Evolutionary conservation across 1,140 invertebrate species (phyloP).

Genomic region (Coenobita brevimanus): DNA sequence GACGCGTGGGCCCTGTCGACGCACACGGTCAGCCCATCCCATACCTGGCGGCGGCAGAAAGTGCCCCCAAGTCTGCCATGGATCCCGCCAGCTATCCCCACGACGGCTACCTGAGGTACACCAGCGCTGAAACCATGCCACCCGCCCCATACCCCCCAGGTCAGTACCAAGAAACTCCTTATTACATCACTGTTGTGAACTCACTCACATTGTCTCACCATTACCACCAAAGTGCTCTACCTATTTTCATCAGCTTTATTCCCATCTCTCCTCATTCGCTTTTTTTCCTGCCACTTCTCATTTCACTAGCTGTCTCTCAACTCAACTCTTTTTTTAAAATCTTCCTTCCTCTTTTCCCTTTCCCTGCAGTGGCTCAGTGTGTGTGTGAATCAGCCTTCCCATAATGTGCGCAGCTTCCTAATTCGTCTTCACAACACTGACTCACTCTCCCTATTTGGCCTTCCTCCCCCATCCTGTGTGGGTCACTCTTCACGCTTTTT

Average conservation of each 20-base stretch:
- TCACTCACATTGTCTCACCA: too few relatives aligned
- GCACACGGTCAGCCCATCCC: constrained; percentile 72
- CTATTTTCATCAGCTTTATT: too few relatives aligned
- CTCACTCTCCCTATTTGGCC: neutral
- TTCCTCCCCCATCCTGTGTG: neutral
- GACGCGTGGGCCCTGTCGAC: constrained; percentile 72
- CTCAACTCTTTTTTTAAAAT: too few relatives aligned
- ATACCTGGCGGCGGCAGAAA: constrained; percentile 75
- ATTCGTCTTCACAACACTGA: too few relatives aligned
- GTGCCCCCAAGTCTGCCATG: constrained; percentile 76
- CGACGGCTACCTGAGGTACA: constrained; percentile 84
- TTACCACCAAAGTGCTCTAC: too few relatives aligned
- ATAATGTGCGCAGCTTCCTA: too few relatives aligned
- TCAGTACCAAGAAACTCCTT: constrained; percentile 75
- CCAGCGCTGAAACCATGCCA: constrained; percentile 82
- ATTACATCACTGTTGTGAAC: neutral
- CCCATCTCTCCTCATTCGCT: too few relatives aligned
- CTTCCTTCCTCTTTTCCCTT: too few relatives aligned
- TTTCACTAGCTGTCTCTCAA: too few relatives aligned
- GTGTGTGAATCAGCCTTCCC: neutral
- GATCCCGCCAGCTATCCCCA: constrained; percentile 83
- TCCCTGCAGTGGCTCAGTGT: neutral
- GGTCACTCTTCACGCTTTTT: too few relatives aligned
- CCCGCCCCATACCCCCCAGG: constrained; percentile 87
- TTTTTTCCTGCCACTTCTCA: too few relatives aligned